Evolutionary conservation across 2,888 invertebrate species (phyloP).

Genomic region (Pterobdella sp.): DNA sequence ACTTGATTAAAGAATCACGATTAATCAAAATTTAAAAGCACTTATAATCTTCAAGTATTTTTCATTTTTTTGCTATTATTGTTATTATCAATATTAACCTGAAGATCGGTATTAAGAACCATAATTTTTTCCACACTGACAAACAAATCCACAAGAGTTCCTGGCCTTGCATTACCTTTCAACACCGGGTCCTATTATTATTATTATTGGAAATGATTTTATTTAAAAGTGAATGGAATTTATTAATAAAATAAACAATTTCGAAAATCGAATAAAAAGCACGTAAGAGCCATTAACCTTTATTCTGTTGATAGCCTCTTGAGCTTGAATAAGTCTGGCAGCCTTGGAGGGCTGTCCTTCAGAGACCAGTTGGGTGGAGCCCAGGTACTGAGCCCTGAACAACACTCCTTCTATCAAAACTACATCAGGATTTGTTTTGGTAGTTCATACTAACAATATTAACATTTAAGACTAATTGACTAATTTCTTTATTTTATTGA

Average conservation of each 20-base stretch:
- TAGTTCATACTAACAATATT: too few species aligned
- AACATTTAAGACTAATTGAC: too few species aligned
- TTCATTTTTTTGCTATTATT: neutral
- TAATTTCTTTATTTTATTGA: too few species aligned
- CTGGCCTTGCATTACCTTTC: slow-evolving; percentile 66
- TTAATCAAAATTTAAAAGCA: too few species aligned
- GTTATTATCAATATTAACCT: slow-evolving; percentile 54
- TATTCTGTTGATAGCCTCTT: slow-evolving; percentile 94
- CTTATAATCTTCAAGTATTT: neutral
- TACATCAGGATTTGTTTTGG: slow-evolving; percentile 56
- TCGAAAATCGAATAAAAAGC: too few species aligned
- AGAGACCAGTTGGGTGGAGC: slow-evolving; percentile 94
- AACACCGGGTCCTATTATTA: slow-evolving; percentile 43
- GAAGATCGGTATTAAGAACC: slow-evolving; percentile 97
- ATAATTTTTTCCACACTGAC: slow-evolving; percentile 99
- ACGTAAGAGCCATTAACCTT: slow-evolving; percentile 73
- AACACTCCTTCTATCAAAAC: slow-evolving; percentile 97
- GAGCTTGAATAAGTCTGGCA: slow-evolving; percentile 98
- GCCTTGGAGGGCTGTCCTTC: slow-evolving; percentile 98
- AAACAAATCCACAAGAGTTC: slow-evolving; percentile 97
- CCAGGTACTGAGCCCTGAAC: slow-evolving; percentile 91
- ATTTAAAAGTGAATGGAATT: too few species aligned
- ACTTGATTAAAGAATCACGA: too few species aligned
- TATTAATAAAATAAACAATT: too few species aligned
- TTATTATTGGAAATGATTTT: neutral